phyloP scores from a whole-genome alignment of 2,888 invertebrate genomes.

The Eupithecia centaureata region DNA sequence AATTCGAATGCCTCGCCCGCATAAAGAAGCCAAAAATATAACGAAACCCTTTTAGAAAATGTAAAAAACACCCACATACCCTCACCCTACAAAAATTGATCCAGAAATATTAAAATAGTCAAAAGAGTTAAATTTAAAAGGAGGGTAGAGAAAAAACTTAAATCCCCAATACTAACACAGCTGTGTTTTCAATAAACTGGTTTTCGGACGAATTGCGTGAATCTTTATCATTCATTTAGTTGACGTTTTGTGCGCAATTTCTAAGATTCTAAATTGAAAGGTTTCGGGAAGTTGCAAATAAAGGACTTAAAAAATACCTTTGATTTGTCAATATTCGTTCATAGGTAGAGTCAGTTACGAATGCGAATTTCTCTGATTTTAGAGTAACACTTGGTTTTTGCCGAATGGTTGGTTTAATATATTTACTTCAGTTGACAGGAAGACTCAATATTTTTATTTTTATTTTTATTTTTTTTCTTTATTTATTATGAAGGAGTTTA shows the following conservation, averaged over 20 bases:
- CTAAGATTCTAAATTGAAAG: background rate
- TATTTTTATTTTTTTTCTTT: too few relatives aligned
- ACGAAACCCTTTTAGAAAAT: conserved; percentile 61
- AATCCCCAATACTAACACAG: conserved; percentile 81
- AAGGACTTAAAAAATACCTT: background rate
- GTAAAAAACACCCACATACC: conserved; percentile 68
- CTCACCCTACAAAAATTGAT: conserved; percentile 75
- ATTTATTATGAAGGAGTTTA: too few relatives aligned
- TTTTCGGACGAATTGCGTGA: conserved; percentile 41
- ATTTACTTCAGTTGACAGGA: too few relatives aligned
- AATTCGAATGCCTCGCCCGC: conserved; percentile 66
- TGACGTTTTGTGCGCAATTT: conserved; percentile 16
- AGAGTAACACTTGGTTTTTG: too few relatives aligned
- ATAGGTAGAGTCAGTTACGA: background rate
- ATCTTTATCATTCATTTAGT: conserved; percentile 27
- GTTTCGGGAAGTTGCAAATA: background rate
- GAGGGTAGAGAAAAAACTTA: conserved; percentile 68
- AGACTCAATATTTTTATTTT: too few relatives aligned
- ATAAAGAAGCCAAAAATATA: conserved; percentile 62
- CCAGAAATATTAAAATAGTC: conserved; percentile 83
- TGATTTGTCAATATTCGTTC: background rate
- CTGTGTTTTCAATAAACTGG: conserved; percentile 68
- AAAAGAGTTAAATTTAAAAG: conserved; percentile 84
- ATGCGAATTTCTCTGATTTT: background rate
- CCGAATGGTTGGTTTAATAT: too few relatives aligned